Base-by-base conservation (phyloP, 2,797 vertebrate species). In the Catostomus latipinnis region DNA sequence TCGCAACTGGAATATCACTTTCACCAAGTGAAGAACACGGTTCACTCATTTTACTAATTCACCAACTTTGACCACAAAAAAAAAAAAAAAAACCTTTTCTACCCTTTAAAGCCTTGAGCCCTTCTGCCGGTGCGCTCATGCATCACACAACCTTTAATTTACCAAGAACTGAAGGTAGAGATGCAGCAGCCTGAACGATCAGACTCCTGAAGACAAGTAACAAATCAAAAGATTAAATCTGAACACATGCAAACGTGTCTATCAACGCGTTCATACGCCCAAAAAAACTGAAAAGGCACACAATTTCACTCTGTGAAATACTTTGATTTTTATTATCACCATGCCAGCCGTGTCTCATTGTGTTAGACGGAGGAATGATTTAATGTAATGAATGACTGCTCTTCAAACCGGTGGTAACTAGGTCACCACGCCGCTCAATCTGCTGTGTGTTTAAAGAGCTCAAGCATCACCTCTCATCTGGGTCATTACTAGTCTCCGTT, bases 401-500 rank as follows among this genome's bases (percentile, higher is more conserved):
- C 90, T 86, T 91, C 89, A 83, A 85, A 88, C 88, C 89, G 86
- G 83, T 87, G 89, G 88, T 94, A 93, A 95, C 91, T 93, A 91
- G 92, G 94, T 94, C 94, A 94, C 85, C 85, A 85, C 71, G 88
- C 88, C 90, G 91, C 88, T 88, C 88, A 93, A 90, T 92, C 91
- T 92, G 93, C 89, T 93, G 89, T 76, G 90, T 91, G 88, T 88
- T 85, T 65, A 88, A 93, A 92, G 92, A 92, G 93, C 92, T 94
- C 91, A 84, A 88, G 90, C 86, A 86, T 92, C 92, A 92, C 89
- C 84, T 89, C 90, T 94, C 92, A 94, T 94, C 88, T 91, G 93
- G 93, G 94, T 95, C 94, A 81, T 74, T 56, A 8, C 53, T 48
- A n/a, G 9, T n/a, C 18, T 48, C n/a, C 52, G 11, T 43, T 62